These are phyloP conservation scores for Nomada lathburiana DNA, from an alignment of 2,888 invertebrate genomes.

Conservation along the genomic window DNA sequence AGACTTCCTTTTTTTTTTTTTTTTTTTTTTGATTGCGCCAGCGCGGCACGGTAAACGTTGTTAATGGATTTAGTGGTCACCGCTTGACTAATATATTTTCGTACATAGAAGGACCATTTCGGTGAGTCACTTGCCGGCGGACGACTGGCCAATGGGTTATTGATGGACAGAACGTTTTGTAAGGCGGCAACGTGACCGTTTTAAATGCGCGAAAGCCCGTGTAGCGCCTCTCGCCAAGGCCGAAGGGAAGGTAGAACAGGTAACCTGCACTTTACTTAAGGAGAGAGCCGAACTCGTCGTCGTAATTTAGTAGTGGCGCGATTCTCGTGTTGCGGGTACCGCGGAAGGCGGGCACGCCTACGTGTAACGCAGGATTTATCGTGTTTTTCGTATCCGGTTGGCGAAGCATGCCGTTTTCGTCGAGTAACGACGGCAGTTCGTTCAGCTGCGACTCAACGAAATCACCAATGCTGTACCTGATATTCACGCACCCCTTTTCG, in stretches of 20 bases:
- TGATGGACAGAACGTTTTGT: constrained; percentile 50
- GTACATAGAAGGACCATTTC: constrained; percentile 3
- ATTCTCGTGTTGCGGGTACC: constrained; percentile 64
- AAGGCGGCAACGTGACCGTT: constrained; percentile 48
- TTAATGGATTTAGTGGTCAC: constrained; percentile 22
- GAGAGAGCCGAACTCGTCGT: constrained; percentile 69
- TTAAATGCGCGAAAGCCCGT: constrained; percentile 58
- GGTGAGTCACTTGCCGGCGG: constrained; percentile 41
- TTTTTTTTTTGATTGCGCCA: neutral
- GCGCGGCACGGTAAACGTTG: neutral
- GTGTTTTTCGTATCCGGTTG: constrained; percentile 70
- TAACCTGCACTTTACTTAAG: constrained; percentile 64
- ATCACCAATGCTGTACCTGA: constrained; percentile 18
- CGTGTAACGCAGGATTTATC: constrained; percentile 75
- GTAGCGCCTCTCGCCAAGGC: constrained; percentile 59
- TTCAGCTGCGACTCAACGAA: constrained; percentile 11
- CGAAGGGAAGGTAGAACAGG: constrained; percentile 60
- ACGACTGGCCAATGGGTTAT: constrained; percentile 52
- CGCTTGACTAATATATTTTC: constrained; percentile 27
- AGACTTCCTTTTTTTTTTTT: neutral
- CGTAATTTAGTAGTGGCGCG: constrained; percentile 74
- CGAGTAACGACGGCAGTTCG: constrained; percentile 29
- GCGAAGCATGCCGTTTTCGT: constrained; percentile 52
- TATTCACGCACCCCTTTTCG: neutral
- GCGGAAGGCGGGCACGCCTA: constrained; percentile 69